Evolutionary conservation across 2,113 vertebrate species (phyloP), one percentile per base, ranked within the genome.

Genomic region (Chitala chitala): DNA sequence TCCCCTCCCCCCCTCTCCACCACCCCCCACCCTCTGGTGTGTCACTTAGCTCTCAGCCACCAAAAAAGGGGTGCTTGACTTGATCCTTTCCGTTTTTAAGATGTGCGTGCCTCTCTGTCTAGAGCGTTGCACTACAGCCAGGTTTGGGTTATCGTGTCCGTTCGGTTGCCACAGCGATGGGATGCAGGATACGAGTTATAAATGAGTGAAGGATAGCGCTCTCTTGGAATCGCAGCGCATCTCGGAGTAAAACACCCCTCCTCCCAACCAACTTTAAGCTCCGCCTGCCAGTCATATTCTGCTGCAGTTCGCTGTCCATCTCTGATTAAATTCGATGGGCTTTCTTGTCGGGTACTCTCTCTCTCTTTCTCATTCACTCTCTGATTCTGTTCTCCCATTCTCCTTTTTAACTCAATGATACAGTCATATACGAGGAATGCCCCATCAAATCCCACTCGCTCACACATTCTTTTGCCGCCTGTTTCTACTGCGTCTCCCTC

Each of bases 141-240:
- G 40, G 38, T 74, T 46, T 51, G 50, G 77, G 78, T 66, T 79
- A 77, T 74, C 65, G 76, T 79, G 74, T 74, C 80, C 75, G 73
- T 55, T 77, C 50, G 58, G 80, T 83, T 77, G 75, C 78, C 82
- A 75, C 77, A 78, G 75, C 78, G 80, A 83, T 80, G 50, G 55
- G 56, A 26, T 56, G 48, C 33, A 69, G 68, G 48, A 53, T 65
- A 50, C 5, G 55, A 76, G 75, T 20, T 36, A 38, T 50, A 63
- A 58, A 54, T 42, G 24, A 22, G 15, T 51, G 29, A 70, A 29
- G 42, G 66, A 46, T 48, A 70, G 54, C 31, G 55, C 74, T 17
- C 74, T 75, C 66, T 55, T 59, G 74, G 68, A 75, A 70, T 70
- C 74, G 71, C 55, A 29, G 44, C 54, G 54, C 66, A 68, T 69